phyloP scores from a whole-genome alignment of 2,113 vertebrate genomes.

The Anser cygnoides region DNA sequence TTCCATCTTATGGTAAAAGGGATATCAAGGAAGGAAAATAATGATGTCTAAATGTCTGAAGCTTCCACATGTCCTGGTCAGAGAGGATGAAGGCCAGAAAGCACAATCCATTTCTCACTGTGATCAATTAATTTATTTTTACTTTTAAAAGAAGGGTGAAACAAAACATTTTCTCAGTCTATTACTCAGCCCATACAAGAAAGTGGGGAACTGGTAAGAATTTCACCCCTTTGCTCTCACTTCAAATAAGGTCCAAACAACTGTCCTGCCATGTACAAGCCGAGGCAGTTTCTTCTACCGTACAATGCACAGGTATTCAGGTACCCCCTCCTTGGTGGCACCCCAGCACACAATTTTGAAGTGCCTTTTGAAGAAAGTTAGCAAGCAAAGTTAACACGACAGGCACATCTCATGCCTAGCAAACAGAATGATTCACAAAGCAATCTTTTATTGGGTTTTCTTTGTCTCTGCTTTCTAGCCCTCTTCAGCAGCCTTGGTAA shows the following conservation, averaged over 20 bases:
- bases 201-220: not conserved
- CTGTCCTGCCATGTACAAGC: not conserved
- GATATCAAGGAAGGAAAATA: not conserved
- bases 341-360: not conserved
- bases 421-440: not conserved
- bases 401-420: not conserved
- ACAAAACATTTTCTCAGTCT: not conserved
- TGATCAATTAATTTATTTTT: not conserved
- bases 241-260: not conserved
- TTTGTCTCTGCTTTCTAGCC: slow-evolving; percentile 1
- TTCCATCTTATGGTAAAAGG: not conserved
- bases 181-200: not conserved
- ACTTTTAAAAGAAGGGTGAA: not conserved
- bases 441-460: not conserved
- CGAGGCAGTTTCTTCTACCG: not conserved
- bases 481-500: slow-evolving; percentile 22
- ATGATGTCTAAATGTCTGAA: not conserved
- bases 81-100: not conserved
- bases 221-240: not conserved
- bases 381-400: not conserved
- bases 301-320: not conserved
- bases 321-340: not conserved
- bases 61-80: not conserved
- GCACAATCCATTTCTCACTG: not conserved
- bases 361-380: not conserved